Evolutionary conservation across 2,113 vertebrate genomes (phyloP), one percentile per base, ranked within the genome.

Genomic region (Callocephalon fimbriatum): DNA sequence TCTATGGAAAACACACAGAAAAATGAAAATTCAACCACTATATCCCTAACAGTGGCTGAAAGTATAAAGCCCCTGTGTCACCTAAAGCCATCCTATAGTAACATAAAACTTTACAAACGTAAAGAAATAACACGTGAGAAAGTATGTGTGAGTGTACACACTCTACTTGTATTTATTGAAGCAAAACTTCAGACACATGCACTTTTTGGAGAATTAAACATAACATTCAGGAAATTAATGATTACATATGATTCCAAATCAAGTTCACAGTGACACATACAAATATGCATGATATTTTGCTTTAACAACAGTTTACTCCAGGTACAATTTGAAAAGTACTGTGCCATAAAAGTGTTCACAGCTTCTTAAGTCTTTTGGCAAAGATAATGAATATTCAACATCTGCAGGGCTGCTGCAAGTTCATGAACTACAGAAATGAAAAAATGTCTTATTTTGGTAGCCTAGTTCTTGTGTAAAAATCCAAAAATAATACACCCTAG

Each of bases 341-440:
- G 15, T 40, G 38, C 32, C 1, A 2, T 91, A 77, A 73, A 89
- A 93, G 23, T 0, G 2, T 56, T 87, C 86, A 73, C 48, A 81
- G 47, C 42, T 73, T 75, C 71, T 61, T 6, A 35, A 56, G 48
- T 48, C 38, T 93, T 90, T 75, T 95, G 84, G 91, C 84, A 96
- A 84, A 86, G 21, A 53, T 56, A 91, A 88, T 15, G n/a, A 94
- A 65, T 79, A 90, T 35, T 4, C 15, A 92, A 82, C 93, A 96
- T 94, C 89, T 97, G 95, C 62, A 79, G 59, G 66, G 32, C 75
- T 93, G 54, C 37, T 94, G 20, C 50, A 76, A 95, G 93, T 89
- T 96, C 80, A 92, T 80, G 91, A 97, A 90, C 88, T 96, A 84
- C 35, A 93, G 79, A 91, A 96, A 91, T 80, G 86, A 96, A 91